Evolutionary conservation across 2,113 vertebrate species (phyloP).

Genomic region (Vidua macroura): DNA sequence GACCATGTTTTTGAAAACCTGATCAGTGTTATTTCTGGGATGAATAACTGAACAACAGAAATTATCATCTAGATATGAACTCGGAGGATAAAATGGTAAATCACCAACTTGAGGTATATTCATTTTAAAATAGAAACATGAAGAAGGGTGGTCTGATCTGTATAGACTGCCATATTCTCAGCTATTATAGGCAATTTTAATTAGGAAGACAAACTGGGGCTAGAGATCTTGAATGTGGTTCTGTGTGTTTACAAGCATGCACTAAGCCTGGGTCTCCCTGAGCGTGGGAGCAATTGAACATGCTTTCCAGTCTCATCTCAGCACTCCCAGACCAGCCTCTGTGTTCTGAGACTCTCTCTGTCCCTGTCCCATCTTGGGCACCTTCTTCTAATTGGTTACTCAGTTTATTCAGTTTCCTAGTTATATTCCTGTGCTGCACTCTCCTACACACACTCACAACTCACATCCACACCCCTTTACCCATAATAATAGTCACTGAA

Average conservation of each 20-base stretch:
- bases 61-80: not conserved
- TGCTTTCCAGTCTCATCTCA: not conserved
- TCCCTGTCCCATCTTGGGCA: not conserved
- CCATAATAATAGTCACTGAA: not conserved
- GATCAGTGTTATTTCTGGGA: not conserved
- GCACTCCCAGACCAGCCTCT: not conserved
- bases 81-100: not conserved
- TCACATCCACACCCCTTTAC: not conserved
- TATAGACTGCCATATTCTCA: not conserved
- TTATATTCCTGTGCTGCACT: not conserved
- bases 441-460: not conserved
- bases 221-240: not conserved
- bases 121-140: not conserved
- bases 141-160: not conserved
- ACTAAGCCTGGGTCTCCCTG: not conserved
- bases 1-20: not conserved
- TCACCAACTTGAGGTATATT: not conserved
- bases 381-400: not conserved
- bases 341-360: not conserved
- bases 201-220: not conserved
- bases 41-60: not conserved
- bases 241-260: not conserved
- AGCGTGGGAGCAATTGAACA: not conserved
- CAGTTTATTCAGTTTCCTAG: not conserved
- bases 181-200: not conserved